Base-by-base conservation (phyloP, 2,888 invertebrate genomes). In the Mythimna vitellina region DNA sequence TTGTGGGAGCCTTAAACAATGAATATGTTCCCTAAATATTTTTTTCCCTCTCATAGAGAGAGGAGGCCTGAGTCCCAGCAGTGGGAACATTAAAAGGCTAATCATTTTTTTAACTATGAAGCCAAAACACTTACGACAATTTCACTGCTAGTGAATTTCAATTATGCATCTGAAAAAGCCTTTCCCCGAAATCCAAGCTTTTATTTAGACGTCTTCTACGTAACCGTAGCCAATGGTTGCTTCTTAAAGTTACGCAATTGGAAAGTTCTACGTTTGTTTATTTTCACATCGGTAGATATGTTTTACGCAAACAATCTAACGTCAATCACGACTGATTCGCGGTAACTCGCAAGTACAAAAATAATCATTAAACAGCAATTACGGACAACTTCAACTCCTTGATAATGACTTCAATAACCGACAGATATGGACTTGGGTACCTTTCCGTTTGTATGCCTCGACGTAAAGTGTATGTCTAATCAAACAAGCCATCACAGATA, bases 241-340 rank as follows among this genome's bases (percentile, higher is more conserved):
- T 70, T 75, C 61, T 76, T 70, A 69, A 78, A 64, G 72, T 85
- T 85, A 77, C 78, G 81, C 71, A 83, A 85, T 85, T 81, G 72
- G 83, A 85, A 85, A 85, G 80, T 85, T 78, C 10, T n/a, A n/a
- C 20, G 71, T 86, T 82, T 80, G 82, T 80, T 83, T 80, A 79
- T 86, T 83, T 82, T 83, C 81, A 81, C 83, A 83, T 81, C 86
- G 81, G 81, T 83, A 73, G 78, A 83, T 81, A 73, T 56, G 77
- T 81, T 89, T 85, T 88, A 86, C 84, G 84, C 78, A 82, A 86
- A 88, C 86, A 88, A 88, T 86, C 84, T 78, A 82, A 79, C 78
- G 81, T 78, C 84, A 86, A 87, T 89, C 84, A 83, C 54, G 57
- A 35, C 54, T 51, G 67, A 70, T 81, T 79, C 68, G 74, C 77